Evolutionary conservation across 2,113 vertebrate genomes (phyloP), one percentile per base, ranked within the genome.

Genomic region (Cyphomyrus plagiostoma): DNA sequence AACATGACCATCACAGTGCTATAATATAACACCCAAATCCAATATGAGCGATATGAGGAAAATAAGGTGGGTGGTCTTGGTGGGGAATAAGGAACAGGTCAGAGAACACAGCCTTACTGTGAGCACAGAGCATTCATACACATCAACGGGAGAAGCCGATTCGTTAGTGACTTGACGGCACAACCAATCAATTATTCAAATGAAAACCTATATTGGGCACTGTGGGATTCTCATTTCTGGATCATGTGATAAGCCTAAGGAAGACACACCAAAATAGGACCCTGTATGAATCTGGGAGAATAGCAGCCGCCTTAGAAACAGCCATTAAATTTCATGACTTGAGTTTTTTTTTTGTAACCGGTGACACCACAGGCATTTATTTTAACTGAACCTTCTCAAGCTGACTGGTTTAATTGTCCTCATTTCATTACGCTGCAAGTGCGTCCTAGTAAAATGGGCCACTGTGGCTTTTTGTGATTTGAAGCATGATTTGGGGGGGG

Each of bases 361-460:
- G 42, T 26, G 19, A 48, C 83, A 49, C 23, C 46, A 86, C 19
- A n/a, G 9, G 83, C 83, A 48, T 48, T 49, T 11, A 48, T 49
- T 49, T 50, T 50, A 23, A 49, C 21, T 23, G 46, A 26, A 49
- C 45, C 82, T 45, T 85, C n/a, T 45, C 82, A 49, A 85, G 45
- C 46, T 85, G 82, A 85, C 82, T 45, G 82, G 82, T 49, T 85
- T 49, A 49, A 85, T 49, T 85, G 74, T 85, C 19, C 39, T 42
- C 23, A 49, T 85, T 46, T 49, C 21, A 42, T 46, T 85, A 85
- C 82, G 11, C 35, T 49, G 82, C 35, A 83, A 23, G 80, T 83
- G 35, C 1, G 62, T 70, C 62, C 74, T 42, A 80, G 74, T 80
- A 80, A 80, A 80, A 42, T 42, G 35, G 74, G 17, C 74, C 74